phyloP scores from a whole-genome alignment of 2,888 invertebrate genomes.

The Phaonia tiefii region DNA sequence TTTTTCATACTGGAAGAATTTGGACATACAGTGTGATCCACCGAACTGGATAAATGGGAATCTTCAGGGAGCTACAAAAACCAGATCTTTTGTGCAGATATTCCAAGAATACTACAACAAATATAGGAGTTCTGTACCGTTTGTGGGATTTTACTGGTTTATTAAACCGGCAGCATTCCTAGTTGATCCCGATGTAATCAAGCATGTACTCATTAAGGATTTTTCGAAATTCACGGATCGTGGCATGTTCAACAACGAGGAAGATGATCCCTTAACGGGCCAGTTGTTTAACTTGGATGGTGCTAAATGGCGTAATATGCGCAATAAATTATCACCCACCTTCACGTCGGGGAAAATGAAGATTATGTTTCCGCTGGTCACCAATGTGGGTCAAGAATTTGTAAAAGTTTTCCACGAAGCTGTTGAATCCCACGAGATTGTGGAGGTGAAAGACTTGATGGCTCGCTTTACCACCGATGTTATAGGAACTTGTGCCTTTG shows the following conservation, averaged over 20 bases:
- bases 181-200: conserved; percentile 62
- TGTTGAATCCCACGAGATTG: conserved; percentile 48
- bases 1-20: conserved; percentile 38
- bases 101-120: conserved; percentile 69
- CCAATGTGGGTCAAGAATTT: conserved; percentile 67
- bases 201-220: conserved; percentile 67
- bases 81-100: conserved; percentile 59
- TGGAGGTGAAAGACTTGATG: conserved; percentile 77
- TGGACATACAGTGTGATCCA: conserved; percentile 42
- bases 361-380: conserved; percentile 71
- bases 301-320: conserved; percentile 76
- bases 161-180: conserved; percentile 67
- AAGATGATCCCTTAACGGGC: conserved; percentile 67
- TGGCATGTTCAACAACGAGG: conserved; percentile 65
- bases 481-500: conserved; percentile 81
- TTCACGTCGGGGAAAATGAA: conserved; percentile 76
- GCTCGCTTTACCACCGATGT: conserved; percentile 82
- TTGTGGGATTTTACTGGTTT: conserved; percentile 75
- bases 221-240: conserved; percentile 68
- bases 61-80: conserved; percentile 55
- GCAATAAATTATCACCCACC: conserved; percentile 72
- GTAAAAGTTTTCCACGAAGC: conserved; percentile 65
- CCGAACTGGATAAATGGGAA: conserved; percentile 66
- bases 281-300: conserved; percentile 75
- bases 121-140: conserved; percentile 73